Base-by-base conservation (phyloP, 2,797 vertebrate species). In the Takifugu rubripes region DNA sequence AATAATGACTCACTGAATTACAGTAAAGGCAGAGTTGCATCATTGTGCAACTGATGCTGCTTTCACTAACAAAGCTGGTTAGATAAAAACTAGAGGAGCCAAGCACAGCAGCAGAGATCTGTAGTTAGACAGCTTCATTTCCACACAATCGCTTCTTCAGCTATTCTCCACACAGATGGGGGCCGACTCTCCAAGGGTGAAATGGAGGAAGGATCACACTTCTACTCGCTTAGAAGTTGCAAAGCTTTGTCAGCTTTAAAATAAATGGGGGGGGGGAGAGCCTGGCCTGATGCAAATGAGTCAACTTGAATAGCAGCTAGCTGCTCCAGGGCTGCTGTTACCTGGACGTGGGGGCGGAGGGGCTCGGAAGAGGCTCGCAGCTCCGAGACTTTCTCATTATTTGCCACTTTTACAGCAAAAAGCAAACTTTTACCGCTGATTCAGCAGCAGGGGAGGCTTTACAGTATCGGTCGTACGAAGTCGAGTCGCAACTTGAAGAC, bases 1-100 rank as follows among this genome's bases (percentile, higher is more conserved):
- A 74, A 31, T 33, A 49, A 72, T 89, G 86, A 88, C 74, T 87
- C 86, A 89, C 77, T 66, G 84, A 85, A 85, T 87, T 78, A 82
- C 72, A 72, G 61, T 52, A 25, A 72, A 49, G 49, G 49, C 31
- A 55, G 52, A 24, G n/a, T 56, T 40, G 68, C 64, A 81, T 59
- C 79, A 66, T 77, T 42, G 27, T 55, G 40, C 65, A 75, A 82
- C 49, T 69, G 77, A 70, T 59, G 70, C 52, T 25, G 60, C 54
- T 33, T 56, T 59, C 5, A 16, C 61, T 50, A 14, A 16, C 16
- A 56, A 52, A 51, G 57, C 49, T 49, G 55, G 31, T 65, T 45
- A 54, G 67, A 40, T 70, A 76, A 50, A 68, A 46, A 45, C 1
- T 53, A 21, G 29, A 50, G 11, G 33, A 57, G 50, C 66, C 29